A percentile compares a stretch with the other conserved stretches of the same genome.
phyloP scores from a whole-genome alignment of 2,797 vertebrate genomes.

The Pteronotus mesoamericanus region DNA sequence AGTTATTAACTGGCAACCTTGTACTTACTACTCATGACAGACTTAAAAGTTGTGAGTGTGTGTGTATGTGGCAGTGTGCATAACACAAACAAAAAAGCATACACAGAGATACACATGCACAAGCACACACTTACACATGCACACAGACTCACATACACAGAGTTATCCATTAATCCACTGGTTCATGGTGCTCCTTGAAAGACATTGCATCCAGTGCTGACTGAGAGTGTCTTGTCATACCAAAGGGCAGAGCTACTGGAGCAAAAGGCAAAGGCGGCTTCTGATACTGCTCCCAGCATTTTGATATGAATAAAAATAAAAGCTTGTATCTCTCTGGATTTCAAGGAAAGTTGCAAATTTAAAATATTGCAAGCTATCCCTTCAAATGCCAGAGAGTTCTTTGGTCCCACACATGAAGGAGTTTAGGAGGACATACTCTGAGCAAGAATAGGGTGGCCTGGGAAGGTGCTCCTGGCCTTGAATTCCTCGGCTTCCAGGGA shows the following conservation, averaged over 20 bases:
- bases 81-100: neutral
- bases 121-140: too few species aligned
- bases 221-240: neutral
- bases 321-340: neutral
- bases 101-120: neutral
- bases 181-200: neutral
- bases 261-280: neutral
- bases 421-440: too few species aligned
- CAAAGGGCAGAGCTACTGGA: neutral
- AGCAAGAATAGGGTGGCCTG: neutral
- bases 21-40: neutral
- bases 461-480: neutral
- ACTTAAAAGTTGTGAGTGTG: neutral
- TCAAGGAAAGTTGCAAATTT: neutral
- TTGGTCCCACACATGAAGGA: neutral
- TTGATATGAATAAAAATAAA: neutral
- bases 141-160: neutral
- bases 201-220: neutral
- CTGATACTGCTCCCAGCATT: neutral
- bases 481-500: accelerated
- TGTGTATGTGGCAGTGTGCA: neutral
- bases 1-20: neutral
- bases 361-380: too few species aligned
- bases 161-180: neutral
- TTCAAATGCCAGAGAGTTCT: neutral